A percentile compares a stretch with the other conserved stretches of the same genome.
phyloP scores from a whole-genome alignment of 1,140 invertebrate species.

The Paracyclopina nana region DNA sequence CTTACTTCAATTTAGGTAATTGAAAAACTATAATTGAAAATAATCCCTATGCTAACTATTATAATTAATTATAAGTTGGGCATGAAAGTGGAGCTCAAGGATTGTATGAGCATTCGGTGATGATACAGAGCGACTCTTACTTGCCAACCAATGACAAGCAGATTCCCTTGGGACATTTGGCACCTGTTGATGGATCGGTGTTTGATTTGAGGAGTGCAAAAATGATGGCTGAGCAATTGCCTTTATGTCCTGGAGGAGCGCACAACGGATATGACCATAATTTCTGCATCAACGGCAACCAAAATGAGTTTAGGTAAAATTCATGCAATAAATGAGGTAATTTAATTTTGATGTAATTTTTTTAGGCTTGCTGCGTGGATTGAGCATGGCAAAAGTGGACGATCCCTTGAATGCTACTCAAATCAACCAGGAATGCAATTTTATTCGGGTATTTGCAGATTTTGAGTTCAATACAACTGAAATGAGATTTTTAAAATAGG shows the following conservation, averaged over 20 bases:
- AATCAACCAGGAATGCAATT: conserved; percentile 77
- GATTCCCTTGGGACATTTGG: conserved; percentile 49
- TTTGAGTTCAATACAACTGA: background rate
- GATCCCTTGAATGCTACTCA: conserved; percentile 49
- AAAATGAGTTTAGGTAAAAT: no score
- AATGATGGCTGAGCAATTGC: conserved; percentile 29
- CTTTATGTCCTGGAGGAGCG: conserved; percentile 31
- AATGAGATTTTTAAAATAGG: conserved; percentile 18
- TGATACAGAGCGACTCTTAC: conserved; percentile 50
- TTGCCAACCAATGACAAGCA: conserved; percentile 47
- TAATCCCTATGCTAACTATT: background rate
- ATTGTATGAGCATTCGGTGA: conserved; percentile 48
- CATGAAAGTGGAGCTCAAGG: conserved; percentile 34
- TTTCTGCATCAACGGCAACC: conserved; percentile 44
- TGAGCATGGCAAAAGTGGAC: conserved; percentile 42
- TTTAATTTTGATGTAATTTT: no score
- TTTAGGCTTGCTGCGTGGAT: no score
- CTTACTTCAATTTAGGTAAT: conserved; percentile 81
- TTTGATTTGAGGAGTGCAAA: conserved; percentile 55
- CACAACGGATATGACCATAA: conserved; percentile 52
- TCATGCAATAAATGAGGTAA: background rate
- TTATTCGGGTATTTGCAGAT: conserved; percentile 39
- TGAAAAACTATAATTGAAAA: conserved; percentile 31
- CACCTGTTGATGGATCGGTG: conserved; percentile 37
- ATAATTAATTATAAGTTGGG: conserved; percentile 17